These are phyloP conservation scores for Babylonia areolata DNA, from an alignment of 1,140 invertebrate genomes.

Conservation along the genomic window DNA sequence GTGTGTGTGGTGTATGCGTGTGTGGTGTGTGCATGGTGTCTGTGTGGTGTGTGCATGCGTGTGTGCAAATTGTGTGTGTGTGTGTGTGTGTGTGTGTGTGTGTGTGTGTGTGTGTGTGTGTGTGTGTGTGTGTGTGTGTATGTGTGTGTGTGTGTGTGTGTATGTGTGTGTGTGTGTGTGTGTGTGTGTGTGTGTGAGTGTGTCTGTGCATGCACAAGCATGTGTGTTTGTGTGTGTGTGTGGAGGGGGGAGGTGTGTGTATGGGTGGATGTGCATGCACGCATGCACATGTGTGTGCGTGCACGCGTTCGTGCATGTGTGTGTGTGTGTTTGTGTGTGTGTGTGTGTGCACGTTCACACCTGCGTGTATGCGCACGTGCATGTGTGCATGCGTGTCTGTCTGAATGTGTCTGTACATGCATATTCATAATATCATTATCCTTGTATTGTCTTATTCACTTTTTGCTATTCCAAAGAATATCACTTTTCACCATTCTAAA, in stretches of 20 bases:
- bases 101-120: neutral
- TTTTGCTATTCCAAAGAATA: no score
- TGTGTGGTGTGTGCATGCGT: neutral
- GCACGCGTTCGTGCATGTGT: no score
- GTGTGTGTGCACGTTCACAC: no score
- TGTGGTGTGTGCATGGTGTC: neutral
- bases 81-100: slow-evolving; percentile 2
- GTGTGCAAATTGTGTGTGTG: neutral
- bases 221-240: neutral
- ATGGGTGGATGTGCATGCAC: neutral
- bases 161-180: slow-evolving; percentile 7
- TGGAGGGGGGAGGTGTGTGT: no score
- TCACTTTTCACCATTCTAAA: no score
- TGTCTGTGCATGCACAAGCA: neutral
- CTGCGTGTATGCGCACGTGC: no score
- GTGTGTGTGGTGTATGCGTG: neutral
- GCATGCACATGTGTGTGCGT: neutral
- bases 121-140: slow-evolving; percentile 11
- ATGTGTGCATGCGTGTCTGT: no score
- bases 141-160: neutral
- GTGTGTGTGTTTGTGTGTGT: no score
- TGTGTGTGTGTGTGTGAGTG: slow-evolving; percentile 6
- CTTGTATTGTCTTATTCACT: no score
- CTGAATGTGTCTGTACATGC: no score
- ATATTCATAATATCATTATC: no score